Evolutionary conservation across 2,113 vertebrate species (phyloP).

Genomic region (Nothocercus nigrocapillus): DNA sequence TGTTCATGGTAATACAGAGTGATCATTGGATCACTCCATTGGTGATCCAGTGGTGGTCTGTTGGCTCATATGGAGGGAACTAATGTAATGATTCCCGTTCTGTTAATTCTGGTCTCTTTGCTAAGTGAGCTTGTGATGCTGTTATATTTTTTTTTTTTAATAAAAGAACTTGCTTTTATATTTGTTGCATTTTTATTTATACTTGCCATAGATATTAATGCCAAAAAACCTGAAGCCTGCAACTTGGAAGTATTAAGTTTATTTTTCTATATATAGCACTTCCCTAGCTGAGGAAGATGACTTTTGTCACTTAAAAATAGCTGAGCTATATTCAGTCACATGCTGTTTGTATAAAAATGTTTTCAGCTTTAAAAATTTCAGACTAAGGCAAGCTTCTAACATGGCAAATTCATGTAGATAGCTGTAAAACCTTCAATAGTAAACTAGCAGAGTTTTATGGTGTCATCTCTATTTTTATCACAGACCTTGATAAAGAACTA

Average conservation of each 20-base stretch:
- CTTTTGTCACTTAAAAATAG: not conserved
- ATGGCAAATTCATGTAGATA: not conserved
- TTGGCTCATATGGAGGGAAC: not conserved
- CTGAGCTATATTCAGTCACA: not conserved
- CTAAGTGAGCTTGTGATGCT: not conserved
- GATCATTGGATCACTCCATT: too few species aligned
- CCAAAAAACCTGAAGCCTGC: not conserved
- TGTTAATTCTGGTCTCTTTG: not conserved
- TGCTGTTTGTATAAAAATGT: not conserved
- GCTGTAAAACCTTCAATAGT: not conserved
- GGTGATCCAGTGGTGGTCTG: too few species aligned
- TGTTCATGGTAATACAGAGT: too few species aligned
- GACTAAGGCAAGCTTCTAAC: not conserved
- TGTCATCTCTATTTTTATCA: slow-evolving; percentile 25
- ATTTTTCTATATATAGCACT: slow-evolving; percentile 17
- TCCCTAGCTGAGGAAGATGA: not conserved
- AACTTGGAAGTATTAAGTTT: slow-evolving; percentile 15
- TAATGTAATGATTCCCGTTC: not conserved
- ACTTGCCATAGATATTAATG: not conserved
- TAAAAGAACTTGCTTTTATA: not conserved
- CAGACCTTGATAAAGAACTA: not conserved
- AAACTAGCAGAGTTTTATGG: not conserved
- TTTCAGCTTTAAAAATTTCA: not conserved
- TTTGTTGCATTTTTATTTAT: not conserved
- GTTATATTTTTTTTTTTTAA: not conserved